Evolutionary conservation across 2,888 invertebrate genomes (phyloP).

Genomic region (Conomelus anceps): DNA sequence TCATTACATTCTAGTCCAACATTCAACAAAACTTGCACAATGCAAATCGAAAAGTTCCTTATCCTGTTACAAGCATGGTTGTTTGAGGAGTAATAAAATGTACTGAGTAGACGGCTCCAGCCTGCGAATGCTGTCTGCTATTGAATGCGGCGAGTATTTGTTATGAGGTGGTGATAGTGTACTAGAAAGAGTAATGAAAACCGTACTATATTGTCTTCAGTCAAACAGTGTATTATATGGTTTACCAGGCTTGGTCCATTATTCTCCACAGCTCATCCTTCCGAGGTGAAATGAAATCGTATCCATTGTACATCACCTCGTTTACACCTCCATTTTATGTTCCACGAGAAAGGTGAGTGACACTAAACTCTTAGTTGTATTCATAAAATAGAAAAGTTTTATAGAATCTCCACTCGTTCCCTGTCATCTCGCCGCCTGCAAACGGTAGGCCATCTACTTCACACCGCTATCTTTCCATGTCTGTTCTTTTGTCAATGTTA

Average conservation of each 20-base stretch:
- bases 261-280: neutral
- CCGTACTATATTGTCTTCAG: neutral
- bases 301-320: neutral
- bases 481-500: neutral
- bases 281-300: neutral
- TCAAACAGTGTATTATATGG: neutral
- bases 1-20: neutral
- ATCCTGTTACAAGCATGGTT: neutral
- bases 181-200: neutral
- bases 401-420: neutral
- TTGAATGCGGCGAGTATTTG: neutral
- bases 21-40: neutral
- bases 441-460: neutral
- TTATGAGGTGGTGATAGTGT: neutral
- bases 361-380: neutral
- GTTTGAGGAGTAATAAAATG: neutral
- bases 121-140: neutral
- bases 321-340: neutral
- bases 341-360: neutral
- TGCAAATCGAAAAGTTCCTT: neutral
- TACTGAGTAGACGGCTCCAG: neutral
- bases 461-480: neutral
- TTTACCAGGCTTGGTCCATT: neutral
- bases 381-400: neutral
- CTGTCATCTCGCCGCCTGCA: neutral